Percentiles rank a stretch among this genome's conserved stretches.
These are phyloP conservation scores for Epinotia brunnichana DNA, from an alignment of 2,888 invertebrate species.

Conservation along the genomic window DNA sequence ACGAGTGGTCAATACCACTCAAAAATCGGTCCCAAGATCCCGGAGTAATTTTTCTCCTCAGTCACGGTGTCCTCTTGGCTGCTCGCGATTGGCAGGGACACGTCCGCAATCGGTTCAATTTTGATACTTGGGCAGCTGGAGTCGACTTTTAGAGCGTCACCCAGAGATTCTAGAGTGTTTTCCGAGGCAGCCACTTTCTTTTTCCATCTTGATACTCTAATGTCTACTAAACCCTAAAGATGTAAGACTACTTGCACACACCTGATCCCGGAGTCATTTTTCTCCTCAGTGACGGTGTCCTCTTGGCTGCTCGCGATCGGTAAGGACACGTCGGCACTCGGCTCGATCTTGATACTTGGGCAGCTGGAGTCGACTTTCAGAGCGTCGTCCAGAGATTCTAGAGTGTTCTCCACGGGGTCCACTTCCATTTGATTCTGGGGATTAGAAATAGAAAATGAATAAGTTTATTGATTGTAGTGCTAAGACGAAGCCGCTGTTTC, in stretches of 20 bases:
- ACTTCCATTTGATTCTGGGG: conserved; percentile 65
- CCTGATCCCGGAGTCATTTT: conserved; percentile 80
- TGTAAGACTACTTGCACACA: conserved; percentile 44
- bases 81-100: conserved; percentile 62
- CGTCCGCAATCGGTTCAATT: conserved; percentile 71
- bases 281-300: conserved; percentile 74
- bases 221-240: background rate
- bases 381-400: conserved; percentile 67
- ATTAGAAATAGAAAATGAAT: background rate
- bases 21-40: too few relatives aligned
- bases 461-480: too few relatives aligned
- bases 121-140: conserved; percentile 74
- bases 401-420: conserved; percentile 63
- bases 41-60: conserved; percentile 80
- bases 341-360: conserved; percentile 76
- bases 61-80: conserved; percentile 73
- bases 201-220: background rate
- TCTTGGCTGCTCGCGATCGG: conserved; percentile 71
- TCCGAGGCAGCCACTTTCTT: conserved; percentile 63
- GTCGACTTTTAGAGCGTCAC: conserved; percentile 65
- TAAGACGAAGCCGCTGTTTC: too few relatives aligned
- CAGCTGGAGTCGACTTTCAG: conserved; percentile 65
- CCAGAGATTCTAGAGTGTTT: conserved; percentile 67
- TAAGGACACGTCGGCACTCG: conserved; percentile 64
- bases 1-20: too few relatives aligned